phyloP scores from a whole-genome alignment of 2,888 invertebrate species.

The Slavum lentiscoides region DNA sequence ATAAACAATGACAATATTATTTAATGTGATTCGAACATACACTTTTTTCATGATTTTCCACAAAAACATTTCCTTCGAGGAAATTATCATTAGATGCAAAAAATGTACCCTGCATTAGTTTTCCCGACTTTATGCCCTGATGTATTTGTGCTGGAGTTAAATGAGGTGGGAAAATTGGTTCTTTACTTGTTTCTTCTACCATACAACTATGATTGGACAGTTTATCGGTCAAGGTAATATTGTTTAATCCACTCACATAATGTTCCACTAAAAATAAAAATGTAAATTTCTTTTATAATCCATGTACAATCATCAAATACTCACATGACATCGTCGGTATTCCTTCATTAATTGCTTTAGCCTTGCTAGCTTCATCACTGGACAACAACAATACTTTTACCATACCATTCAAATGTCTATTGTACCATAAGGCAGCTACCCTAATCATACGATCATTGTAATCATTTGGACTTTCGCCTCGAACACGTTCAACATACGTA shows the following conservation, averaged over 20 bases:
- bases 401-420: slow-evolving; percentile 67
- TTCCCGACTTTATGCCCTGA: slow-evolving; percentile 76
- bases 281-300: not conserved
- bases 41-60: slow-evolving; percentile 77
- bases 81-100: slow-evolving; percentile 90
- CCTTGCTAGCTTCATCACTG: slow-evolving; percentile 79
- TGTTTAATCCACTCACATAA: slow-evolving; percentile 75
- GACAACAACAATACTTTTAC: slow-evolving; percentile 69
- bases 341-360: slow-evolving; percentile 71
- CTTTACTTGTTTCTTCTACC: slow-evolving; percentile 68
- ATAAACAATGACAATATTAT: not conserved
- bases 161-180: slow-evolving; percentile 82
- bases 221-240: slow-evolving; percentile 77
- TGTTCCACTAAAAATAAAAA: slow-evolving; percentile 66
- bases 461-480: slow-evolving; percentile 84
- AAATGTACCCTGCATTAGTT: slow-evolving; percentile 78
- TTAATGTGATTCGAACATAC: slow-evolving; percentile 62
- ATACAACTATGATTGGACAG: slow-evolving; percentile 64
- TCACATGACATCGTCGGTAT: slow-evolving; percentile 74
- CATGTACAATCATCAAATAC: slow-evolving; percentile 45
- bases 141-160: slow-evolving; percentile 77
- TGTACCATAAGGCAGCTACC: slow-evolving; percentile 80
- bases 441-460: slow-evolving; percentile 90
- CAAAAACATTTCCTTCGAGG: slow-evolving; percentile 84
- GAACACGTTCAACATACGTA: slow-evolving; percentile 80